Evolutionary conservation across 2,797 vertebrate genomes (phyloP), one percentile per base, ranked within the genome.

Genomic region (Phalanger gymnotis): DNA sequence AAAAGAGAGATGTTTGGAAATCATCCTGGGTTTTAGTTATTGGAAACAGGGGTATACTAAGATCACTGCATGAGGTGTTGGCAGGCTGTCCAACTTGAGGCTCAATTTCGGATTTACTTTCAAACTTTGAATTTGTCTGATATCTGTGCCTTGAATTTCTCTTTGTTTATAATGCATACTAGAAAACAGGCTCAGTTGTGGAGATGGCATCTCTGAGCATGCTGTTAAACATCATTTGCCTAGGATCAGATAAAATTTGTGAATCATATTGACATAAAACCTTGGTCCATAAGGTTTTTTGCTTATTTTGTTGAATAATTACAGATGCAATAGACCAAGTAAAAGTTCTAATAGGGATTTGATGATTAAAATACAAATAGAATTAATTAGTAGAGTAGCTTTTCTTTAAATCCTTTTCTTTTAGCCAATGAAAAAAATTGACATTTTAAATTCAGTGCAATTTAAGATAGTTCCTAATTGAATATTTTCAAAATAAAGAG

Each of bases 361-460:
- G 66, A 52, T 95, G 28, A 81, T 22, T 91, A 90, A 81, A 90
- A 57, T 58, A 73, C 14, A 27, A 27, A 81, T 91, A 55, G 4
- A 95, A 30, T 93, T 94, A 95, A 30, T 93, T 94, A 47, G 9
- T 81, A 81, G 30, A 81, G 19, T 47, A 0, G 12, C 5, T 53
- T 53, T 27, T 19, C 28, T 73, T 96, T 66, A 47, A 73, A 91
- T 93, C 10, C 1, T 81, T 96, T 93, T 96, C 47, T 95, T 90
- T n/a, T 28, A 94, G 73, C 19, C 14, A 12, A 7, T 89, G 58
- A 94, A 47, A 90, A 95, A 94, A 55, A n/a, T 54, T 61, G 40
- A 34, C 22, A 54, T 57, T 95, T 96, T 53, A 61, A 96, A 95
- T 96, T 91, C 91, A 89, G 52, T 90, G 30, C 90, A 10, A 94